Evolutionary conservation across 1,140 invertebrate genomes (phyloP).

Genomic region (Panulirus ornatus): DNA sequence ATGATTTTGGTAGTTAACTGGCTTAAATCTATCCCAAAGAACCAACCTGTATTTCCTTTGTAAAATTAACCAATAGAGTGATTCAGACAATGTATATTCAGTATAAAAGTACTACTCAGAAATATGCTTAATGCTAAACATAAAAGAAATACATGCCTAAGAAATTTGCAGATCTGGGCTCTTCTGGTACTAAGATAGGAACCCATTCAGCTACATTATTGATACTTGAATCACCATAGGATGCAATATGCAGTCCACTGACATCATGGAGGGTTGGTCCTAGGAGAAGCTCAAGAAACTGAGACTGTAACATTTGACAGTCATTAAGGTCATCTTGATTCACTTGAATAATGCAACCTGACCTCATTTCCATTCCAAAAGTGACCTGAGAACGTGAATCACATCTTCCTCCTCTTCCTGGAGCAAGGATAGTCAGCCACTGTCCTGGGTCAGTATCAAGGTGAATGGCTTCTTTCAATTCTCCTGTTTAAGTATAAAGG

Average conservation of each 20-base stretch:
- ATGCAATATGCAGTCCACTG: conserved; percentile 17
- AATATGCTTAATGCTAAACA: neutral
- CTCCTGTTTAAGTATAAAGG: conserved; percentile 10
- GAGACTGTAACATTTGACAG: conserved; percentile 34
- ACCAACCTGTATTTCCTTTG: neutral
- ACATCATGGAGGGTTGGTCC: conserved; percentile 24
- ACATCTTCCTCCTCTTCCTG: conserved; percentile 50
- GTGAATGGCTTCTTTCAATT: conserved; percentile 47
- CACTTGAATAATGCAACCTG: conserved; percentile 46
- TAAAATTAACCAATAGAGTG: neutral
- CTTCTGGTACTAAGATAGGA: conserved; percentile 54
- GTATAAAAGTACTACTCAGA: neutral
- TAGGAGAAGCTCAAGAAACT: conserved; percentile 40
- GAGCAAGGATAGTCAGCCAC: conserved; percentile 53
- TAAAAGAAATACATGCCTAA: neutral
- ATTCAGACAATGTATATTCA: neutral
- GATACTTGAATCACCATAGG: conserved; percentile 41
- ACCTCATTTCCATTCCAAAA: conserved; percentile 59
- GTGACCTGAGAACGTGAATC: conserved; percentile 47
- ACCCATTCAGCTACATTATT: conserved; percentile 52
- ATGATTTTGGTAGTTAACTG: too few relatives aligned
- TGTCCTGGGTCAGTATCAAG: conserved; percentile 38
- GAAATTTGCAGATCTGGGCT: neutral
- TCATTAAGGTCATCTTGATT: conserved; percentile 29
- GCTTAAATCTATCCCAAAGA: neutral